Evolutionary conservation across 2,113 vertebrate species (phyloP), one percentile per base, ranked within the genome.

Genomic region (Peromyscus leucopus): DNA sequence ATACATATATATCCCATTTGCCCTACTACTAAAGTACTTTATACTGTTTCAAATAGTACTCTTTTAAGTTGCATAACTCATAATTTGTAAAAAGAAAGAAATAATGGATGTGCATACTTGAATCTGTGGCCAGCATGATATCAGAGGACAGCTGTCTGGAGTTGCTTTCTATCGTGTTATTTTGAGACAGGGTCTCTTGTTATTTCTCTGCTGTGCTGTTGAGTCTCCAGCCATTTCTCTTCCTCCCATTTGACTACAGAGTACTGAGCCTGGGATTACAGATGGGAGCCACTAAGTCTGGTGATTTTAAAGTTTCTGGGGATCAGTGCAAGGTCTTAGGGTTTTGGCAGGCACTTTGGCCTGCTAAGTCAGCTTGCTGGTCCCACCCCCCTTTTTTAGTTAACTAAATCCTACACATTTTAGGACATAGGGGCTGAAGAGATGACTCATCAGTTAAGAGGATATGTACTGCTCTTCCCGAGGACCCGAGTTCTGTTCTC

Each of bases 11-110:
- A 12, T 31, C 39, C 16, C 22, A 46, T 72, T 90, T 90, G 8
- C 51, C 28, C 17, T 91, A 57, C 51, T 95, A 63, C n/a, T 71
- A 74, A 55, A 90, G 24, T 93, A 48, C 33, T 61, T 59, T 78
- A 24, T 65, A 28, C 22, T 84, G 3, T 90, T 90, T 94, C 31
- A 93, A 42, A 80, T 93, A 89, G 21, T 48, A 71, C 11, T 88
- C 0, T 75, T 79, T 96, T 93, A 84, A 89, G 33, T 9, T 88
- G 31, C 11, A 39, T 93, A 75, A 75, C 91, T 33, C n/a, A 74
- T 86, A 75, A 55, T 80, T 93, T 94, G 82, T 42, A 36, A 75
- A 88, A 76, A 8, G 39, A 16, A 55, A 71, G 83, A 84, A 85
- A 46, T 31, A 12, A 24, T 31, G 17, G 63, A 12, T 33, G 39